Base-by-base conservation (phyloP, 2,888 invertebrate species). In the Machimus atricapillus region DNA sequence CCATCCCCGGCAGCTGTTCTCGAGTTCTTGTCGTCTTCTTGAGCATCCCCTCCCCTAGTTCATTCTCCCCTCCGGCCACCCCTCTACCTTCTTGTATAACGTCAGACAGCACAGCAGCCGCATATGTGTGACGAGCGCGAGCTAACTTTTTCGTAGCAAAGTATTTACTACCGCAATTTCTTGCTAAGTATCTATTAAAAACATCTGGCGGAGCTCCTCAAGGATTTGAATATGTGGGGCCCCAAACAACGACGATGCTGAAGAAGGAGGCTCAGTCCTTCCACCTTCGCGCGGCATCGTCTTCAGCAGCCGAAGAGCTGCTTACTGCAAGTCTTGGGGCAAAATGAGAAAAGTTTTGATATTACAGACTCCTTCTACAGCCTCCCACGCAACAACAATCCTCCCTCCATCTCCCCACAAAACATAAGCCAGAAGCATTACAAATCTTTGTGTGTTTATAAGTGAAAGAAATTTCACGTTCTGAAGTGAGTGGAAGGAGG, bases 121-220 rank as follows among this genome's bases (percentile, higher is more conserved):
- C 82, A 83, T 83, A 83, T 83, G 82, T 83, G 82, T 66, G 27
- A 37, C 23, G 40, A 66, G 27, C 23, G 82, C 23, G 27, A 27
- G 82, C 40, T 66, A 83, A 83, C 82, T 83, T 83, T 83, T 83
- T 83, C 82, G 19, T 37, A 66, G 82, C 66, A 66, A 66, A 66
- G 66, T 46, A 83, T 83, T 83, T 83, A 83, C 82, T 83, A 83
- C 82, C 82, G 82, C 82, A 83, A 83, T 83, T 83, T 83, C 82
- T 83, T 83, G 82, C 66, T 83, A 83, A 83, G 66, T 66, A 83
- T 83, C 66, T 83, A 83, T 83, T 83, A 83, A 83, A 66, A 83
- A 58, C 66, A 83, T 83, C 82, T 83, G 82, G 82, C 40, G 66
- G 12, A 40, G 66, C 37, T 66, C 23, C 82, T 83, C 37, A 58